Percentiles rank a stretch among this genome's conserved stretches.
Evolutionary conservation across 2,113 vertebrate genomes (phyloP).

Genomic region (Protobothrops flavoviridis): DNA sequence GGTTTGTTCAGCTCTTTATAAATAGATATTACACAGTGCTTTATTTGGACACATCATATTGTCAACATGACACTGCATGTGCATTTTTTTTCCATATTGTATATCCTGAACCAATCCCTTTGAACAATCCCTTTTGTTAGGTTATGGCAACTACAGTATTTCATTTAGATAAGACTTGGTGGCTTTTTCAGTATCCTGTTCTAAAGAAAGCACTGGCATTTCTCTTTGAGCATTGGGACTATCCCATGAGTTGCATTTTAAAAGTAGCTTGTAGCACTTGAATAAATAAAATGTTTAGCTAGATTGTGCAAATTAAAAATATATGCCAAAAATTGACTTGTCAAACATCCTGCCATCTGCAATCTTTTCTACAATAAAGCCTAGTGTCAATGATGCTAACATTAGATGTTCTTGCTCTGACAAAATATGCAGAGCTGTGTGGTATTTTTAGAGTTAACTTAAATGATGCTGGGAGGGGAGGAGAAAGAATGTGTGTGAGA

Average conservation of each 20-base stretch:
- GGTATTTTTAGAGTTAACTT: too few relatives aligned
- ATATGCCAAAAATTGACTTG: slow-evolving; percentile 34
- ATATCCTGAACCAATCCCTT: slow-evolving; percentile 19
- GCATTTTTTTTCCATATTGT: slow-evolving; percentile 39
- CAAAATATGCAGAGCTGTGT: too few relatives aligned
- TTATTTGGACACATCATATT: not conserved
- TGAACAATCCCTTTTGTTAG: not conserved
- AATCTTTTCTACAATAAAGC: not conserved
- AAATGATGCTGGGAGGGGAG: too few relatives aligned
- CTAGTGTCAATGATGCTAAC: too few relatives aligned
- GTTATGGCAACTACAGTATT: slow-evolving; percentile 5
- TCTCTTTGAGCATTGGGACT: slow-evolving; percentile 17
- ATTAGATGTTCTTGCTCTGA: too few relatives aligned
- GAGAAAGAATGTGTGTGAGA: too few relatives aligned
- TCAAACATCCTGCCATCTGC: slow-evolving; percentile 2
- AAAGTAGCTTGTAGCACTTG: slow-evolving; percentile 6
- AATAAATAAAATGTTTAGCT: slow-evolving; percentile 40
- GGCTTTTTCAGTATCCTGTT: slow-evolving; percentile 17
- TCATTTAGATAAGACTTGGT: slow-evolving; percentile 3
- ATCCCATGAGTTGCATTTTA: not conserved
- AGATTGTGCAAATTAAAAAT: slow-evolving; percentile 41
- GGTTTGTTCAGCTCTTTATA: not conserved
- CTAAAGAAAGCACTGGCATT: not conserved
- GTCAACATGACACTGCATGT: slow-evolving; percentile 4
- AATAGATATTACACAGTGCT: slow-evolving; percentile 6